phyloP scores from a whole-genome alignment of 1,140 invertebrate species.

The Listronotus bonariensis region DNA sequence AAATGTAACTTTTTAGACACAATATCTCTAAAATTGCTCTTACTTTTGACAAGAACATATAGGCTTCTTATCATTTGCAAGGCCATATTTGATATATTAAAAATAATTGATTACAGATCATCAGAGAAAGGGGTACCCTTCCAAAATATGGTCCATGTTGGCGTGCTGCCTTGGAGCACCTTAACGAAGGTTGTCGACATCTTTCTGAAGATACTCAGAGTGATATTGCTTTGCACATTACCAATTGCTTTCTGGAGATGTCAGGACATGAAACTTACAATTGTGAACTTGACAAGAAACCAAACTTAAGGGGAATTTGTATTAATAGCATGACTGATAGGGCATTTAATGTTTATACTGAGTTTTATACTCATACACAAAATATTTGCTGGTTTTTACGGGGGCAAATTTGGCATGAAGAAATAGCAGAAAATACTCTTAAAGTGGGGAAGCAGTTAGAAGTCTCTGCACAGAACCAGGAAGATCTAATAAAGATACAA shows the following conservation, averaged over 20 bases:
- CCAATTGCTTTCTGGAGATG: constrained; percentile 71
- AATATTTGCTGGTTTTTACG: constrained; percentile 72
- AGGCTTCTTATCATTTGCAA: no score
- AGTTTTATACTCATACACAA: constrained; percentile 72
- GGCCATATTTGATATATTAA: not conserved
- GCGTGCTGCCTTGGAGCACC: constrained; percentile 60
- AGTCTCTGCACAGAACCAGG: constrained; percentile 48
- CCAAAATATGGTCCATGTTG: constrained; percentile 68
- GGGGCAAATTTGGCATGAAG: constrained; percentile 68
- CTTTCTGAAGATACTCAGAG: constrained; percentile 66
- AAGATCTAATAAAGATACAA: constrained; percentile 60
- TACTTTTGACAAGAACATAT: no score
- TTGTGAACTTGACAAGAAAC: constrained; percentile 58
- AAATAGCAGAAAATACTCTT: constrained; percentile 60
- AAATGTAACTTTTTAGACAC: no score
- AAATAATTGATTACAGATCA: constrained; percentile 39
- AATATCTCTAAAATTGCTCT: no score
- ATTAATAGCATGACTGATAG: constrained; percentile 63
- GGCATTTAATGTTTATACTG: constrained; percentile 65
- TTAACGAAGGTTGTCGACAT: constrained; percentile 63
- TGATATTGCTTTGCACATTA: constrained; percentile 64
- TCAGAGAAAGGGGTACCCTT: constrained; percentile 52
- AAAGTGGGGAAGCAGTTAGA: constrained; percentile 50
- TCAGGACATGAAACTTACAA: constrained; percentile 61
- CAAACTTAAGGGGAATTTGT: constrained; percentile 58